phyloP scores from a whole-genome alignment of 2,113 vertebrate genomes.

The Indicator maculatus region DNA sequence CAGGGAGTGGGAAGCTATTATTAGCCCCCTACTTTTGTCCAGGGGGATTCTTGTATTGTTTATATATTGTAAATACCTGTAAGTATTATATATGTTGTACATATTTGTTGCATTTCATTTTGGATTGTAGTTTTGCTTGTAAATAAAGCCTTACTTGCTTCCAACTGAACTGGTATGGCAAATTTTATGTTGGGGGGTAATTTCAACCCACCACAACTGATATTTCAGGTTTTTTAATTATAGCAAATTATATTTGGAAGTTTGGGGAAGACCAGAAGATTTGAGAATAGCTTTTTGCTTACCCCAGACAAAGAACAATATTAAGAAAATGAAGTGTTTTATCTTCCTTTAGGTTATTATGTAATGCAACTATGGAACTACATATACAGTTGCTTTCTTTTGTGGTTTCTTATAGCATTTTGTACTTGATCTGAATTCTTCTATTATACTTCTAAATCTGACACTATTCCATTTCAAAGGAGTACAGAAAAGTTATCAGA shows the following conservation, averaged over 20 bases:
- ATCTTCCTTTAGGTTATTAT: neutral
- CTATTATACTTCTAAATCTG: slow-evolving; percentile 18
- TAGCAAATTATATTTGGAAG: neutral
- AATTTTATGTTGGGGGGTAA: no score
- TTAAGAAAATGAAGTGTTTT: neutral
- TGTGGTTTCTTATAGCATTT: neutral
- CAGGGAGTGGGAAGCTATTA: no score
- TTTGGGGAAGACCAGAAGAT: neutral
- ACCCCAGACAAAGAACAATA: neutral
- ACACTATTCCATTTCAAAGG: slow-evolving; percentile 65
- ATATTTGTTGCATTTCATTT: no score
- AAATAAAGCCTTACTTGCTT: no score
- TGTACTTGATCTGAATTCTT: neutral
- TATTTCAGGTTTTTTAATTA: neutral
- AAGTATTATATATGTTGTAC: no score
- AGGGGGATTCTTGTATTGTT: no score
- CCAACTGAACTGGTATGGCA: no score
- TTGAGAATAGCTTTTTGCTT: neutral
- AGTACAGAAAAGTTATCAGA: slow-evolving; percentile 47
- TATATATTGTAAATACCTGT: no score
- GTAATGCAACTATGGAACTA: neutral
- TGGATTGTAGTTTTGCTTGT: no score
- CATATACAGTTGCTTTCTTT: neutral
- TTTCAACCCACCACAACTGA: no score
- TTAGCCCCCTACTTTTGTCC: no score